Percentiles rank a stretch among this genome's conserved stretches.
Evolutionary conservation across 2,888 invertebrate species (phyloP).

Genomic region (Troides aeacus): DNA sequence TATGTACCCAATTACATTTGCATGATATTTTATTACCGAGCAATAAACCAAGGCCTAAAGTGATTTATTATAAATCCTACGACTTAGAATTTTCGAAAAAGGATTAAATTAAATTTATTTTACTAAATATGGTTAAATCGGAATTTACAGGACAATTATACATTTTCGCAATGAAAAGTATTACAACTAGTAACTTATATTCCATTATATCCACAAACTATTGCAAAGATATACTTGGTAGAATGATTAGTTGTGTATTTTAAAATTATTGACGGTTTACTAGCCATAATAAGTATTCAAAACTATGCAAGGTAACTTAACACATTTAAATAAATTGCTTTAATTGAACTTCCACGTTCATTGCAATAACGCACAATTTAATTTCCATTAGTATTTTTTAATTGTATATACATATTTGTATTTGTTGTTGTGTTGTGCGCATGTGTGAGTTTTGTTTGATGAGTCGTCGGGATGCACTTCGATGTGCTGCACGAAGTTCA

Average conservation of each 20-base stretch:
- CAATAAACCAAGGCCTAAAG: conserved; percentile 9
- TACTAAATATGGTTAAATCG: not conserved
- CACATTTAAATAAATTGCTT: conserved; percentile 43
- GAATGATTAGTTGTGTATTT: not conserved
- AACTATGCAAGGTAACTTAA: conserved; percentile 35
- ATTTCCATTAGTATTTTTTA: conserved; percentile 45
- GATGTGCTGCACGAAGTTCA: conserved; percentile 73
- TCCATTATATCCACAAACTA: not conserved
- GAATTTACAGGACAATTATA: too few species aligned
- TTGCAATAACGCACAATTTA: conserved; percentile 30
- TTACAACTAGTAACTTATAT: not conserved
- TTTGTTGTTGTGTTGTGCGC: conserved; percentile 34
- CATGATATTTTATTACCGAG: conserved; percentile 26
- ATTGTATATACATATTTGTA: conserved; percentile 31
- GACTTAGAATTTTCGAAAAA: conserved; percentile 9
- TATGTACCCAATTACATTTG: conserved; percentile 17
- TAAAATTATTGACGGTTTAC: conserved; percentile 1
- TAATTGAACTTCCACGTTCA: conserved; percentile 39
- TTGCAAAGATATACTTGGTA: not conserved
- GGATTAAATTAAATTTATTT: conserved; percentile 13
- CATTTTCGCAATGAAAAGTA: too few species aligned
- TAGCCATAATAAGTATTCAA: conserved; percentile 12
- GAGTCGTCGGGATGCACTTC: conserved; percentile 61
- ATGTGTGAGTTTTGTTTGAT: conserved; percentile 40
- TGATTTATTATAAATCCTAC: conserved; percentile 22